Conservation (phyloP, 2,888 invertebrate species). For the Oscheius sp. region DNA sequence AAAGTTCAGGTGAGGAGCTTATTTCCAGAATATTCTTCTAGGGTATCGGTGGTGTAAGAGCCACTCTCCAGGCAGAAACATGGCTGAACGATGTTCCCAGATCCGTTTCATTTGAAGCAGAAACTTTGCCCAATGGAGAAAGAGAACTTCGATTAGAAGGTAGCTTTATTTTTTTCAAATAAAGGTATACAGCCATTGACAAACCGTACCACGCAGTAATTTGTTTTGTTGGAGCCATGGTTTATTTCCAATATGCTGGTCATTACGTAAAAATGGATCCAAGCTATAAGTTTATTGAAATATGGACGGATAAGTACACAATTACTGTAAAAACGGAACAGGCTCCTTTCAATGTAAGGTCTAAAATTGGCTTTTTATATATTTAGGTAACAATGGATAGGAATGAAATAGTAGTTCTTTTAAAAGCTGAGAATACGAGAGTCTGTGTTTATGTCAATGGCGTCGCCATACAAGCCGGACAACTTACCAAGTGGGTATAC, state of each 20-base stretch:
- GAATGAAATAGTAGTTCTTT: constrained; percentile 34
- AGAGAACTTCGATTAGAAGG: constrained; percentile 40
- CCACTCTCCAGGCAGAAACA: constrained; percentile 42
- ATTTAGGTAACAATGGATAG: constrained; percentile 36
- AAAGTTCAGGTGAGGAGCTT: constrained; percentile 50
- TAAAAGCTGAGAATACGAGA: constrained; percentile 38
- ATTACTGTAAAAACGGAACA: constrained; percentile 37
- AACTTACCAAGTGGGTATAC: constrained; percentile 33
- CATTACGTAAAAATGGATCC: constrained; percentile 44
- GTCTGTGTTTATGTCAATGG: constrained; percentile 39
- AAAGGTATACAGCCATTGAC: constrained; percentile 36
- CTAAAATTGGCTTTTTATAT: not conserved
- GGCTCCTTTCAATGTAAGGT: constrained; percentile 35
- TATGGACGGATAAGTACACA: constrained; percentile 41
- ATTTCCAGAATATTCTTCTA: not conserved
- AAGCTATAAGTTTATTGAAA: constrained; percentile 36
- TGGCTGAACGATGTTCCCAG: constrained; percentile 41
- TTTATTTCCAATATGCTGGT: constrained; percentile 44
- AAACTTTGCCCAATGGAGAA: constrained; percentile 27
- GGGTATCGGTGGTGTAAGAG: constrained; percentile 34
- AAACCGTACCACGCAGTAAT: constrained; percentile 41
- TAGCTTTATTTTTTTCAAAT: not conserved
- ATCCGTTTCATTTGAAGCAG: constrained; percentile 35
- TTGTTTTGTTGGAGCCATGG: constrained; percentile 42
- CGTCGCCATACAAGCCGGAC: constrained; percentile 34